Percentiles rank a stretch among this genome's conserved stretches.
phyloP scores from a whole-genome alignment of 2,888 invertebrate genomes.

The Patella caerulea region DNA sequence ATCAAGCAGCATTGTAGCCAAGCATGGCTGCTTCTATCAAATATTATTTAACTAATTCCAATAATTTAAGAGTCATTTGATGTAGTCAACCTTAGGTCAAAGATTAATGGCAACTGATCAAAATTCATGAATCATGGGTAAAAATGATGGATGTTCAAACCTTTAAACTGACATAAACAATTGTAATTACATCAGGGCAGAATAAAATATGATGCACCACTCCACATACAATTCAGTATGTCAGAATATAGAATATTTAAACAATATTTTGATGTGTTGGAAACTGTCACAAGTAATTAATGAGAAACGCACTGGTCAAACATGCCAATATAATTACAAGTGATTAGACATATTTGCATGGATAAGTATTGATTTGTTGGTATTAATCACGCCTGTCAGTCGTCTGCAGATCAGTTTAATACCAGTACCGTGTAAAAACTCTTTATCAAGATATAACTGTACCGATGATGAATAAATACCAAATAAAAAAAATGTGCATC shows the following conservation, averaged over 20 bases:
- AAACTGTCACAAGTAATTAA: not conserved
- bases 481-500: too few species aligned
- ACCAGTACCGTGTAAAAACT: too few species aligned
- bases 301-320: not conserved
- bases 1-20: not conserved
- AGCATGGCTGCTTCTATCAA: not conserved
- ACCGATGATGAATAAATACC: too few species aligned
- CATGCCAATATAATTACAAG: not conserved
- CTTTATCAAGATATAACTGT: too few species aligned
- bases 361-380: not conserved
- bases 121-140: slow-evolving; percentile 24
- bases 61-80: slow-evolving; percentile 16
- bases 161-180: slow-evolving; percentile 24
- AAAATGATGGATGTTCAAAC: slow-evolving; percentile 22
- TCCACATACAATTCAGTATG: too few species aligned
- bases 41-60: not conserved
- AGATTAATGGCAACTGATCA: slow-evolving; percentile 23
- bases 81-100: slow-evolving; percentile 1
- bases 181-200: slow-evolving; percentile 20
- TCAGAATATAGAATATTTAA: too few species aligned
- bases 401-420: too few species aligned
- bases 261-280: too few species aligned
- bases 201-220: not conserved
- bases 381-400: not conserved
- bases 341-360: not conserved